Percentiles rank a stretch among this genome's conserved stretches.
These are phyloP conservation scores for Theonella swinhoei DNA, from an alignment of 37 sponge, comb jelly and placozoan genomes.

Conservation along the genomic window DNA sequence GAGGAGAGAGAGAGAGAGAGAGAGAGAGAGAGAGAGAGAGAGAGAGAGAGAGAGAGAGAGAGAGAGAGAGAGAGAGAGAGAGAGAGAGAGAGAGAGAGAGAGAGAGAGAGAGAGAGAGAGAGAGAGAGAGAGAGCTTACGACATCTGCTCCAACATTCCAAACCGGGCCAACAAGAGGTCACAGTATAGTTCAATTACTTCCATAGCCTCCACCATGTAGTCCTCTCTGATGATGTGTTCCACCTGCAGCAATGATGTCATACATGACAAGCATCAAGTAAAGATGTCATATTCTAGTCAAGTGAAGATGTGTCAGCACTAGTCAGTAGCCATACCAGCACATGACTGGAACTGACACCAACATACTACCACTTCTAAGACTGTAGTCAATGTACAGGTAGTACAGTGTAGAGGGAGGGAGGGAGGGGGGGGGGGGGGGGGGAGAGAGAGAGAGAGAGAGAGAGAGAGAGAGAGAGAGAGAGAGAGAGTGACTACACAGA, in stretches of 20 bases:
- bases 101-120: background rate
- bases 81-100: background rate
- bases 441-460: background rate
- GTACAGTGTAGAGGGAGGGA: too few species aligned
- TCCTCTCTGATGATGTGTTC: slow-evolving; percentile 99
- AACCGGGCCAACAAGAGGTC: slow-evolving; percentile 98
- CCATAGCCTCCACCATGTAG: slow-evolving; percentile 98
- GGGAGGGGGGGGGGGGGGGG: too few species aligned
- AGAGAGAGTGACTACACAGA: background rate
- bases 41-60: background rate
- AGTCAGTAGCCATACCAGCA: too few species aligned
- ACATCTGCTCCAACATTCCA: slow-evolving; percentile 91
- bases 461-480: slow-evolving; percentile 6
- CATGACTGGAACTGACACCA: background rate
- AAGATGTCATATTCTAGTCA: too few species aligned
- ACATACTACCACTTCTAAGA: too few species aligned
- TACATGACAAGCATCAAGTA: too few species aligned
- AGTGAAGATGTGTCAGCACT: too few species aligned
- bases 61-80: background rate
- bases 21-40: slow-evolving; percentile 8
- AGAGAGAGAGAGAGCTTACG: too few species aligned
- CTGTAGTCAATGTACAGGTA: too few species aligned
- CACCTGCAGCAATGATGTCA: too few species aligned
- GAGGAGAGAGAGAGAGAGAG: background rate
- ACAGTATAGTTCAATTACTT: slow-evolving; percentile 96